Percentiles rank a stretch among this genome's conserved stretches.
These are phyloP conservation scores for Synergus laeviventris DNA, from an alignment of 2,888 invertebrate genomes.

Conservation along the genomic window DNA sequence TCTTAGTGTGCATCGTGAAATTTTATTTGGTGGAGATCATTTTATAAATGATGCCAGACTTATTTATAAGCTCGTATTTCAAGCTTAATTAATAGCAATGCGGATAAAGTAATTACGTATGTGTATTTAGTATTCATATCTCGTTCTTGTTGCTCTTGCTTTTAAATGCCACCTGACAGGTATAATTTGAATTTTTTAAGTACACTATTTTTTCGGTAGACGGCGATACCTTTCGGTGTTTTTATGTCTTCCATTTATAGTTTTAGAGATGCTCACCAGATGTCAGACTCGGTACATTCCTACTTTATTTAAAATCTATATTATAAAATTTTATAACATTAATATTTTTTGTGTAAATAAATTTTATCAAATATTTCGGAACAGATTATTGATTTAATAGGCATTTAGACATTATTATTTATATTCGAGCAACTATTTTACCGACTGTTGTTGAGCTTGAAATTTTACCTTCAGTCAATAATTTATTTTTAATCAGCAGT, in stretches of 20 bases:
- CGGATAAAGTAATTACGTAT: conserved; percentile 7
- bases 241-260: neutral
- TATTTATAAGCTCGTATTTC: conserved; percentile 8
- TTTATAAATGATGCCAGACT: conserved; percentile 15
- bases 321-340: neutral
- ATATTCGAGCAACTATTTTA: neutral
- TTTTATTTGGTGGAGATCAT: neutral
- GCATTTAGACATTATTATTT: neutral
- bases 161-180: neutral
- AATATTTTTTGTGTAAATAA: neutral
- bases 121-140: neutral
- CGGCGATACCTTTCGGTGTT: neutral
- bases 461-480: neutral
- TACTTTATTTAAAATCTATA: neutral
- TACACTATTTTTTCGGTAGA: neutral
- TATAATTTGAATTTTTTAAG: neutral
- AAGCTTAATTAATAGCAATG: neutral
- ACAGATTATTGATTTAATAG: neutral
- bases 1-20: neutral
- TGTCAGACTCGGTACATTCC: neutral
- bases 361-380: neutral
- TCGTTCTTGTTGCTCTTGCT: neutral
- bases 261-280: neutral
- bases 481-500: neutral
- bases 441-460: neutral